Evolutionary conservation across 2,113 vertebrate species (phyloP).

Genomic region (Rhea americana): DNA sequence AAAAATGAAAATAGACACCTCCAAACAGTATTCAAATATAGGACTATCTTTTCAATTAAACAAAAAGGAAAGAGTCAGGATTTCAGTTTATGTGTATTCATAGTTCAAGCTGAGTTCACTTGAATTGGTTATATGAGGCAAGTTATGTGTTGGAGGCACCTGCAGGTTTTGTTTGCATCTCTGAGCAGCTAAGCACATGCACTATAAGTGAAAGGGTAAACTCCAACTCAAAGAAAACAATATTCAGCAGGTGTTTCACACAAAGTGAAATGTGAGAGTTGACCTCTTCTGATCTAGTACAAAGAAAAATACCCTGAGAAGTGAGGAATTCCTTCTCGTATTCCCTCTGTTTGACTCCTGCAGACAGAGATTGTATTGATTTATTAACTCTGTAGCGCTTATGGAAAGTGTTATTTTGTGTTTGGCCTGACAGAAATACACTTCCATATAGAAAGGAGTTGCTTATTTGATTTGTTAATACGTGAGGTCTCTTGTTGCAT

Average conservation of each 20-base stretch:
- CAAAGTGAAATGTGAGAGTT: background rate
- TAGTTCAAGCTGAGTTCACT: background rate
- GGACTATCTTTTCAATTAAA: background rate
- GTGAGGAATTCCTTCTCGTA: background rate
- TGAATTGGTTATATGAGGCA: background rate
- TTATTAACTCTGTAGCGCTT: background rate
- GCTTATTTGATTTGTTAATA: background rate
- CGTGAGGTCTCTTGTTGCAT: background rate
- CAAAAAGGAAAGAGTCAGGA: background rate
- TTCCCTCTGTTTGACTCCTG: background rate
- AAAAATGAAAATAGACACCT: background rate
- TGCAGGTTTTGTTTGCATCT: conserved; percentile 8
- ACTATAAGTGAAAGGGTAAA: background rate
- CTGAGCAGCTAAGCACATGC: background rate
- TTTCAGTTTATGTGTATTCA: background rate
- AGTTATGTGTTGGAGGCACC: background rate
- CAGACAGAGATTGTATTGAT: background rate
- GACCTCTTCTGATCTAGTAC: background rate
- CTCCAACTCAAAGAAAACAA: background rate
- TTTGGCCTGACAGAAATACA: background rate
- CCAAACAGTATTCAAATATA: background rate
- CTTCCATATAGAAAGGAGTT: background rate
- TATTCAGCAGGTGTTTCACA: conserved; percentile 35
- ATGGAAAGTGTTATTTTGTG: background rate
- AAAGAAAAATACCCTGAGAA: background rate